Conservation (phyloP, 2,888 invertebrate genomes). For the Branchellion lobata region DNA sequence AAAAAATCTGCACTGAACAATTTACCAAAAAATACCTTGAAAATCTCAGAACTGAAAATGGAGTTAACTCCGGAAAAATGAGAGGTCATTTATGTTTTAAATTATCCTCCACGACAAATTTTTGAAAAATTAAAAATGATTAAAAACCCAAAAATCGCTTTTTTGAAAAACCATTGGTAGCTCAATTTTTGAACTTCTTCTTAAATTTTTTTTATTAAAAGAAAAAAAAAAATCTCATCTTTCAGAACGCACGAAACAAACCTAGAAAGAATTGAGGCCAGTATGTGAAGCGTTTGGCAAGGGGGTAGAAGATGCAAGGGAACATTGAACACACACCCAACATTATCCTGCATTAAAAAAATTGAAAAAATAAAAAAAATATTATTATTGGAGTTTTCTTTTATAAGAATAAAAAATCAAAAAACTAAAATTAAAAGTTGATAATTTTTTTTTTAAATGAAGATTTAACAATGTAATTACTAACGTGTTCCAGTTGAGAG, state of each 20-base stretch:
- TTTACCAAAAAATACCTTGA: no score
- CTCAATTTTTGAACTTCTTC: conserved; percentile 3
- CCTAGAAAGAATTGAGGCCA: conserved; percentile 87
- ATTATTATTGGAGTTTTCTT: neutral
- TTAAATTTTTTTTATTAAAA: neutral
- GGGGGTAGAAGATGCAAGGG: conserved; percentile 84
- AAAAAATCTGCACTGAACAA: no score
- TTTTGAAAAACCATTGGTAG: no score
- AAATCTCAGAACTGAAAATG: no score
- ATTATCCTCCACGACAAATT: no score
- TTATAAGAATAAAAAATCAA: neutral
- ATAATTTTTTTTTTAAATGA: neutral
- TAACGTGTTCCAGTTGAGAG: conserved; percentile 79
- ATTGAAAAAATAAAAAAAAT: no score
- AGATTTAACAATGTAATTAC: no score
- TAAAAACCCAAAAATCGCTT: no score
- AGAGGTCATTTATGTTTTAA: no score
- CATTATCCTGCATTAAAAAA: conserved; percentile 60
- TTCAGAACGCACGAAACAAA: conserved; percentile 51
- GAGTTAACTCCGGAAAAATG: no score
- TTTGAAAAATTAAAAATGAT: no score
- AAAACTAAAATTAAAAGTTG: neutral
- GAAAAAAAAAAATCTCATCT: conserved; percentile 20
- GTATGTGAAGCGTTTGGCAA: conserved; percentile 88
- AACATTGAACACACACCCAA: conserved; percentile 66